These are phyloP conservation scores for Rambutsinella grinnellia DNA, from an alignment of 2,888 invertebrate genomes.

Conservation along the genomic window DNA sequence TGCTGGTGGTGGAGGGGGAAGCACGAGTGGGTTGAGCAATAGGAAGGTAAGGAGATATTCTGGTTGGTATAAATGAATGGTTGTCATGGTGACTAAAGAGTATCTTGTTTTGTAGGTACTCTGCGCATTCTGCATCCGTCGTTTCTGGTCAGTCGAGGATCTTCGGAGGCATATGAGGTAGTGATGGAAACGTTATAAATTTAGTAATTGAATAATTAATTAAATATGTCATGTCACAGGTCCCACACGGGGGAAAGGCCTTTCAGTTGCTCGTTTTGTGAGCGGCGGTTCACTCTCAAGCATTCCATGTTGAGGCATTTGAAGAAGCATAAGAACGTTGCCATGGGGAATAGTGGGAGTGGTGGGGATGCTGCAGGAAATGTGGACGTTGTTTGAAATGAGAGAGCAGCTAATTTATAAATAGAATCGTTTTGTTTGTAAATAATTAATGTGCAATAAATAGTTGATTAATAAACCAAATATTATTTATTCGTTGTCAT, in stretches of 20 bases:
- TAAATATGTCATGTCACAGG: too few relatives aligned
- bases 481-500: too few relatives aligned
- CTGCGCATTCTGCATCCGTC: constrained; percentile 92
- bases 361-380: too few relatives aligned
- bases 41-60: constrained; percentile 62
- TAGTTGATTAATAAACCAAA: too few relatives aligned
- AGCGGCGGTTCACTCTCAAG: constrained; percentile 89
- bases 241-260: constrained; percentile 90
- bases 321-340: constrained; percentile 93
- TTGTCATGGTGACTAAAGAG: neutral
- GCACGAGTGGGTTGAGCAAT: constrained; percentile 46
- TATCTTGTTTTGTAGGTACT: constrained; percentile 74
- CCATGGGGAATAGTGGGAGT: too few relatives aligned
- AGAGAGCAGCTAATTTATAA: too few relatives aligned
- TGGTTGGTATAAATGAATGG: neutral
- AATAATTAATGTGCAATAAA: too few relatives aligned
- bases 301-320: constrained; percentile 93
- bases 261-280: constrained; percentile 86
- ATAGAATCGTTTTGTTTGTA: too few relatives aligned
- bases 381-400: too few relatives aligned
- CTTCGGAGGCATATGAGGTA: constrained; percentile 93
- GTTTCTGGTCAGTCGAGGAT: constrained; percentile 96
- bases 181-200: too few relatives aligned
- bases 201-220: too few relatives aligned
- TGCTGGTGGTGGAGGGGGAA: too few relatives aligned